Base-by-base conservation (phyloP, 1,140 invertebrate species). In the Thaumatotibia leucotreta region DNA sequence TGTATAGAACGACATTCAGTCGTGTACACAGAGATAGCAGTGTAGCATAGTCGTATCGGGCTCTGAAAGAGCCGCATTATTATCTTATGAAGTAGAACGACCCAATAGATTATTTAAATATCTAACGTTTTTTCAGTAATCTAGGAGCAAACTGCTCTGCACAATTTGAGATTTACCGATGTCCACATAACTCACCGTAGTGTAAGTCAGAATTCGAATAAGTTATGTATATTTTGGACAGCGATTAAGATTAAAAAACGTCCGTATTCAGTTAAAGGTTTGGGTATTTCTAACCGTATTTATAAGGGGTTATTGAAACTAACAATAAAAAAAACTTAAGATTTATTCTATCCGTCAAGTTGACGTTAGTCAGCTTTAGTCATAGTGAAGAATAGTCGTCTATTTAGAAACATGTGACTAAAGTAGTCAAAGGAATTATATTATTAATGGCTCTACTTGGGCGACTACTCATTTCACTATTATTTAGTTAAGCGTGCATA, bases 271-370 rank as follows among this genome's bases (percentile, higher is more conserved):
- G 65, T 70, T 79, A 83, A 79, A 77, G 85, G 87, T 84, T 89
- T 89, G 82, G 87, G 85, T 83, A 82, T 80, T 76, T 80, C 77
- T 88, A 89, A 89, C 80, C 81, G 80, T 88, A 86, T 72, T 75
- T 67, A 69, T 85, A 87, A 84, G 81, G 80, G 86, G 82, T 83
- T 31, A 79, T 70, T 77, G 78, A 74, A 75, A 89, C 85, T 89
- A 89, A 89, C 86, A 87, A 39, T 73, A 61, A 69, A 74, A 64
- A 64, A 67, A 72, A 68, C 58, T 27, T 79, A 75, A 77, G 71
- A 70, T 73, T 79, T 76, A 72, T 73, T 68, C 84, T 87, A 88
- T 89, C 85, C 85, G 83, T 39, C 39, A 45, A 45, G 39, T 45
- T 20, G 39, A 17, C 39, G 17, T 11, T n/a, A 39, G 39, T 45